Evolutionary conservation across 2,888 invertebrate species (phyloP).

Genomic region (Xestoiulus laeticollis): DNA sequence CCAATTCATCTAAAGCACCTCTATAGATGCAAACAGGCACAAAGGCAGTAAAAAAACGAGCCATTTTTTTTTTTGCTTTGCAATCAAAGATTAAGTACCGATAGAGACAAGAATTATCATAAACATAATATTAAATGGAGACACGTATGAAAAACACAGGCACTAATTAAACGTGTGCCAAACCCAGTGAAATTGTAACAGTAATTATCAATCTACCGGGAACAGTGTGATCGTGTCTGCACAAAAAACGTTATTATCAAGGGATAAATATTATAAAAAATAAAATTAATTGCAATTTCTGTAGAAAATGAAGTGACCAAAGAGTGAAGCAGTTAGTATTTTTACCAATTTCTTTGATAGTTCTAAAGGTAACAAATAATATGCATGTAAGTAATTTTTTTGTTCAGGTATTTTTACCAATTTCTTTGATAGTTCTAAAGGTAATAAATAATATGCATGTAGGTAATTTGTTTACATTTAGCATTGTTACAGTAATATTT

Average conservation of each 20-base stretch:
- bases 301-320: slow-evolving; percentile 39
- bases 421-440: background rate
- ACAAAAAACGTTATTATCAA: background rate
- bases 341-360: background rate
- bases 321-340: background rate
- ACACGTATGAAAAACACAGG: slow-evolving; percentile 13
- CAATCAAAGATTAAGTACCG: slow-evolving; percentile 38
- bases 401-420: background rate
- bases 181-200: slow-evolving; percentile 22
- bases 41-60: slow-evolving; percentile 9
- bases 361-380: background rate
- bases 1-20: slow-evolving; percentile 1
- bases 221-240: background rate
- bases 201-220: background rate
- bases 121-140: background rate
- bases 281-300: slow-evolving; percentile 35
- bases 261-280: background rate
- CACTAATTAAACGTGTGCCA: slow-evolving; percentile 15
- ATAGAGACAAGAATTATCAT: background rate
- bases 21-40: slow-evolving; percentile 18
- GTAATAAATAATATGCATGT: too few species aligned
- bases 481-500: background rate
- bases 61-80: background rate
- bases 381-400: too few species aligned
- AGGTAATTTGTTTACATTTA: background rate